These are phyloP conservation scores for Anoplius nigerrimus DNA, from an alignment of 2,888 invertebrate species.

Conservation along the genomic window DNA sequence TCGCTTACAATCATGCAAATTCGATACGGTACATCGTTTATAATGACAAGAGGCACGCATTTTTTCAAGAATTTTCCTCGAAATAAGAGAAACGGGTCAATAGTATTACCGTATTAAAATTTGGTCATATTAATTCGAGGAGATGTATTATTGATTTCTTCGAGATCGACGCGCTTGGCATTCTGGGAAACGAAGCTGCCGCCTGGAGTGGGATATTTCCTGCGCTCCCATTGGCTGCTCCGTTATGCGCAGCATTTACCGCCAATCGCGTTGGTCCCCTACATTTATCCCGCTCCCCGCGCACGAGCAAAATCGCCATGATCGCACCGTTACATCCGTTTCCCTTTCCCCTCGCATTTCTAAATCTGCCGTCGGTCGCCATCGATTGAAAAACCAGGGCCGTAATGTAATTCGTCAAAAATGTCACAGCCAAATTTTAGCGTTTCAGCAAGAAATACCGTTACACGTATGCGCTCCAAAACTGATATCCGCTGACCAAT, in stretches of 20 bases:
- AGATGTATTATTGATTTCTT: slow-evolving; percentile 60
- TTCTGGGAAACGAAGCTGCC: slow-evolving; percentile 51
- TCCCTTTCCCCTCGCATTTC: slow-evolving; percentile 22
- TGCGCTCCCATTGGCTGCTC: slow-evolving; percentile 52
- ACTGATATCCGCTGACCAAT: too few relatives aligned
- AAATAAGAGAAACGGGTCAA: too few relatives aligned
- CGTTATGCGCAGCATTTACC: slow-evolving; percentile 31
- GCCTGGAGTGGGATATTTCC: slow-evolving; percentile 49
- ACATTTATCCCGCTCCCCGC: slow-evolving; percentile 40
- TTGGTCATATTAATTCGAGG: not conserved
- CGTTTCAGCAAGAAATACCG: not conserved
- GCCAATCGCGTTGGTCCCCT: slow-evolving; percentile 43
- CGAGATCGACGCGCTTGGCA: slow-evolving; percentile 34
- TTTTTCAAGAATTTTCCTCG: too few relatives aligned
- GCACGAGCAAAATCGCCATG: slow-evolving; percentile 33
- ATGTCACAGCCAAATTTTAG: not conserved
- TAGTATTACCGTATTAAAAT: too few relatives aligned
- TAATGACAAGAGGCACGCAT: too few relatives aligned
- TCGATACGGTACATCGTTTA: too few relatives aligned
- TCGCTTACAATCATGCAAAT: too few relatives aligned
- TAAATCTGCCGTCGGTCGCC: slow-evolving; percentile 35
- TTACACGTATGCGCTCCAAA: too few relatives aligned
- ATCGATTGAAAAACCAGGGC: slow-evolving; percentile 56
- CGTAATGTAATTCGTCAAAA: slow-evolving; percentile 30
- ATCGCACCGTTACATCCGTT: slow-evolving; percentile 38